A percentile compares a stretch with the other conserved stretches of the same genome.
These are phyloP conservation scores for Drosophila malerkotliana DNA, from an alignment of 1,140 invertebrate species.

Conservation along the genomic window DNA sequence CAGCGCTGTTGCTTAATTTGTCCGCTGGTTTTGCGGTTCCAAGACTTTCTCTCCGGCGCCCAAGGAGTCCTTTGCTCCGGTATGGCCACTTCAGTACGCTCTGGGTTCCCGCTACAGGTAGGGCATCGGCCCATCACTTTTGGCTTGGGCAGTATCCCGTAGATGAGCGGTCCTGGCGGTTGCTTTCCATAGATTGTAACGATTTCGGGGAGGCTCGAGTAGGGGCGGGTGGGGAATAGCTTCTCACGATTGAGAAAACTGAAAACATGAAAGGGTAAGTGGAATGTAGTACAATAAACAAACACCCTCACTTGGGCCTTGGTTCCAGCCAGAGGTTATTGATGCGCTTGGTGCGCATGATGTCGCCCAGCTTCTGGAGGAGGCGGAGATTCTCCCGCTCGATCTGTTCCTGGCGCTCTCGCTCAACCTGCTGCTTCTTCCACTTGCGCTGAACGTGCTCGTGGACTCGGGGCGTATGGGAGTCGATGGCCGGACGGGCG, in stretches of 20 bases:
- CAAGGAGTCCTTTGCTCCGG: conserved; percentile 84
- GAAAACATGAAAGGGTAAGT: background rate
- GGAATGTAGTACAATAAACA: background rate
- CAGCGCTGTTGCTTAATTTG: conserved; percentile 45
- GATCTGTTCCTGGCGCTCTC: conserved; percentile 85
- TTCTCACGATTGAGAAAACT: conserved; percentile 84
- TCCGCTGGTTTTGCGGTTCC: conserved; percentile 58
- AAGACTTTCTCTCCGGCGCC: conserved; percentile 79
- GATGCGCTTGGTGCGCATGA: conserved; percentile 85
- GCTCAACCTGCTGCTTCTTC: conserved; percentile 86
- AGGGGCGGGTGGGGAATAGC: conserved; percentile 73
- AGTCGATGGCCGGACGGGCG: conserved; percentile 85
- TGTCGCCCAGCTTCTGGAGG: conserved; percentile 85
- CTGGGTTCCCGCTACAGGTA: conserved; percentile 76
- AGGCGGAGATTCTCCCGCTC: conserved; percentile 85
- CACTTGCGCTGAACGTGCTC: conserved; percentile 85
- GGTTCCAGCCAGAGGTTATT: conserved; percentile 85
- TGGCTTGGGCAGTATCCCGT: conserved; percentile 57
- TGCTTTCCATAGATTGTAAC: conserved; percentile 69
- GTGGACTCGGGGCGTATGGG: conserved; percentile 83
- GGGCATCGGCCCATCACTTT: conserved; percentile 64
- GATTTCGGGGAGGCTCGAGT: conserved; percentile 67
- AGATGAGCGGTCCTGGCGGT: conserved; percentile 57
- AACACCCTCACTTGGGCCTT: conserved; percentile 84
- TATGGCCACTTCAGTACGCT: conserved; percentile 72